Percentiles rank a stretch among this genome's conserved stretches.
Conservation (phyloP, 2,797 vertebrate genomes). For the Aphelocoma californica region DNA sequence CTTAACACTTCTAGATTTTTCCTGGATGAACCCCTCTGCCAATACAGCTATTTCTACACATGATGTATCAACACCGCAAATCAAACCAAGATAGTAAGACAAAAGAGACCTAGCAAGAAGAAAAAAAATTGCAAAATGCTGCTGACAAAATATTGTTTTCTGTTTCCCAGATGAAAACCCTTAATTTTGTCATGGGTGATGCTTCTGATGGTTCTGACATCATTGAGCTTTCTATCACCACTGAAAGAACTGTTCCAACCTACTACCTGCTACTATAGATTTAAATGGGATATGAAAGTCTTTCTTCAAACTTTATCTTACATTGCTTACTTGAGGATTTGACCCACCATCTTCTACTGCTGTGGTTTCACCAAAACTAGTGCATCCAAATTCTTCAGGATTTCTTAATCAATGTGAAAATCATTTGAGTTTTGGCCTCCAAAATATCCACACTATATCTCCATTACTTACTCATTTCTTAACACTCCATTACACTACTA, state of each 20-base stretch:
- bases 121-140: not conserved
- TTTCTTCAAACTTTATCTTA: not conserved
- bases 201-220: not conserved
- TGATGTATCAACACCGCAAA: not conserved
- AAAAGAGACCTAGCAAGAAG: not conserved
- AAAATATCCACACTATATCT: not conserved
- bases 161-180: not conserved
- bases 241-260: not conserved
- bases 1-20: not conserved
- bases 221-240: not conserved
- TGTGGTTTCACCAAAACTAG: not conserved
- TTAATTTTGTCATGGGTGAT: not conserved
- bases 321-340: not conserved
- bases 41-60: not conserved
- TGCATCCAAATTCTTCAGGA: not conserved
- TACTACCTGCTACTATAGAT: not conserved
- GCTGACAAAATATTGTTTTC: not conserved
- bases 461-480: not conserved
- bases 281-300: not conserved
- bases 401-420: not conserved
- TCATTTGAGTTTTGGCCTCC: not conserved
- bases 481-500: not conserved
- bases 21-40: not conserved
- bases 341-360: not conserved
- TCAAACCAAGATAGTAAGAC: not conserved